A percentile compares a stretch with the other conserved stretches of the same genome.
Conservation (phyloP, 2,113 vertebrate species). For the Corynorhinus townsendii region DNA sequence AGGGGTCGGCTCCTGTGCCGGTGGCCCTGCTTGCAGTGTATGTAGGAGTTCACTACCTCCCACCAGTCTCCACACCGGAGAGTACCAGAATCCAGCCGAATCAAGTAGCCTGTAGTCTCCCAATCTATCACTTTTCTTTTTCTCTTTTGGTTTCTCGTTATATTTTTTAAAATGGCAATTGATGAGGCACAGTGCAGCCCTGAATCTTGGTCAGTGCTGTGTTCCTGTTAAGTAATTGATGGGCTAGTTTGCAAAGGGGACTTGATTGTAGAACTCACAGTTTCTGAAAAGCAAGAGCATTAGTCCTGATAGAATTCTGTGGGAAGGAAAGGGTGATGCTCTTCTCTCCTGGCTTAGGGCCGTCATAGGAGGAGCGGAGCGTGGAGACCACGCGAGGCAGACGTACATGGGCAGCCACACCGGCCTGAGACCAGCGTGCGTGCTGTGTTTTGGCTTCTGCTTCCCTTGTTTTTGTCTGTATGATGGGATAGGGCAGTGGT, state of each 20-base stretch:
- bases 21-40: neutral
- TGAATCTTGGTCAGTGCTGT: neutral
- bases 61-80: neutral
- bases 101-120: neutral
- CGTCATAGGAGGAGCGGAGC: neutral
- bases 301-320: neutral
- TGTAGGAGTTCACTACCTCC: neutral
- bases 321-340: neutral
- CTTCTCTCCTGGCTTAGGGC: neutral
- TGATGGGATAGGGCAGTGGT: neutral
- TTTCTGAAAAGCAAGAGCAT: neutral
- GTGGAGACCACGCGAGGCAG: neutral
- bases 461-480: neutral
- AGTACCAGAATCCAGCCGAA: neutral
- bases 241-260: neutral
- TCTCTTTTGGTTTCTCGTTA: neutral
- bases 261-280: neutral
- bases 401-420: rapidly evolving
- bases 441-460: neutral
- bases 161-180: neutral
- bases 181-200: neutral
- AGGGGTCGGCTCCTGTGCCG: rapidly evolving
- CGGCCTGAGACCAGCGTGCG: rapidly evolving
- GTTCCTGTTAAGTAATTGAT: neutral
- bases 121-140: neutral